phyloP scores from a whole-genome alignment of 1,140 invertebrate genomes.

The Diuraphis noxia region DNA sequence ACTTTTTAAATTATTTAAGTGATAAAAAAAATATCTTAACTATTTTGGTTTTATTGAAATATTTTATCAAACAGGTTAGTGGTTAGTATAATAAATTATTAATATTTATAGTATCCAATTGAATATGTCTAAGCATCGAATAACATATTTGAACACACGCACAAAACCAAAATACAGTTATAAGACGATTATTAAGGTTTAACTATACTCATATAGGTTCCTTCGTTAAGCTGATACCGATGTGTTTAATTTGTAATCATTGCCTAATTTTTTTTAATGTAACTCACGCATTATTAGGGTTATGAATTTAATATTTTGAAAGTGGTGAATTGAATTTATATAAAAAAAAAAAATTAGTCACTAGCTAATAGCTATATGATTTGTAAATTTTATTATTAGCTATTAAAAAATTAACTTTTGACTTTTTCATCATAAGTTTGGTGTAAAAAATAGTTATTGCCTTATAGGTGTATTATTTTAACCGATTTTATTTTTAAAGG shows the following conservation, averaged over 20 bases:
- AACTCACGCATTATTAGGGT: not conserved
- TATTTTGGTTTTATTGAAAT: too few relatives aligned
- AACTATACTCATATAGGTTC: not conserved
- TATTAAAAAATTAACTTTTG: too few relatives aligned
- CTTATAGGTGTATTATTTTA: not conserved
- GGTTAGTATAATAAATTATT: not conserved
- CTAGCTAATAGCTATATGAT: not conserved
- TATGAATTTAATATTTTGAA: not conserved
- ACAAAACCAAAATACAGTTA: not conserved
- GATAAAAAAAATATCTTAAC: too few relatives aligned
- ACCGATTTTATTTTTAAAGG: conserved; percentile 15
- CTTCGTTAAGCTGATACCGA: not conserved
- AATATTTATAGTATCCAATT: not conserved
- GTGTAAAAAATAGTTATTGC: not conserved
- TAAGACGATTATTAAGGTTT: not conserved
- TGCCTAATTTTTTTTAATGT: not conserved
- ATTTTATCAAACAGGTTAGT: too few relatives aligned
- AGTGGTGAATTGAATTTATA: not conserved
- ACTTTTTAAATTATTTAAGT: not conserved
- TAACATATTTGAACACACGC: not conserved
- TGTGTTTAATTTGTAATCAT: not conserved
- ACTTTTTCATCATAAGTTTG: too few relatives aligned
- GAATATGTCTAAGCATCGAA: not conserved
- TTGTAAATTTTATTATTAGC: not conserved
- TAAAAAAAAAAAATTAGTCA: not conserved